phyloP scores from a whole-genome alignment of 1,140 invertebrate genomes.

The Calosoma granatense region DNA sequence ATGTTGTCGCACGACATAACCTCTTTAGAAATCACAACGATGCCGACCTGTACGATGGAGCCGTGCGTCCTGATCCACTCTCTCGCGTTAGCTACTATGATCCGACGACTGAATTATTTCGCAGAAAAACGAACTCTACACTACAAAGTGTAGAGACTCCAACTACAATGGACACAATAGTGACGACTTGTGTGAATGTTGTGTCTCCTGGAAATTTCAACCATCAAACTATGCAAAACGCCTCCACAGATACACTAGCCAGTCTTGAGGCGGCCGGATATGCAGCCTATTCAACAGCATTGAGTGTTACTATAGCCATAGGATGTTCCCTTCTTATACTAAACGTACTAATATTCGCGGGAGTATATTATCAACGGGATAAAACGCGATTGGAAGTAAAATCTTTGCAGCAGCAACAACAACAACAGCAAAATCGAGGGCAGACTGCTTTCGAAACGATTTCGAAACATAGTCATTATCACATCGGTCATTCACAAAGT shows the following conservation, averaged over 20 bases:
- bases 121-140: conserved; percentile 42
- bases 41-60: conserved; percentile 67
- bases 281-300: conserved; percentile 68
- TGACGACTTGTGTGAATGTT: conserved; percentile 45
- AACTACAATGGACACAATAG: conserved; percentile 47
- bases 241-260: conserved; percentile 56
- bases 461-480: conserved; percentile 55
- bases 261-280: conserved; percentile 70
- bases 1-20: conserved; percentile 72
- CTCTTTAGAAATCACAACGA: conserved; percentile 74
- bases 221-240: conserved; percentile 45
- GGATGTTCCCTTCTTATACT: conserved; percentile 76
- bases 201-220: conserved; percentile 41
- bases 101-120: conserved; percentile 44
- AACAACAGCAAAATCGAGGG: conserved; percentile 56
- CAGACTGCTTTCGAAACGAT: conserved; percentile 58
- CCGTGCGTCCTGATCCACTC: conserved; percentile 67
- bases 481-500: conserved; percentile 54
- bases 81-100: conserved; percentile 46
- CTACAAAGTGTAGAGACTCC: conserved; percentile 38
- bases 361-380: conserved; percentile 77
- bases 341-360: conserved; percentile 79
- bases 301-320: conserved; percentile 80
- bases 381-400: conserved; percentile 74
- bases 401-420: conserved; percentile 51